Evolutionary conservation across 2,113 vertebrate species (phyloP).

Genomic region (Otocyon megalotis): DNA sequence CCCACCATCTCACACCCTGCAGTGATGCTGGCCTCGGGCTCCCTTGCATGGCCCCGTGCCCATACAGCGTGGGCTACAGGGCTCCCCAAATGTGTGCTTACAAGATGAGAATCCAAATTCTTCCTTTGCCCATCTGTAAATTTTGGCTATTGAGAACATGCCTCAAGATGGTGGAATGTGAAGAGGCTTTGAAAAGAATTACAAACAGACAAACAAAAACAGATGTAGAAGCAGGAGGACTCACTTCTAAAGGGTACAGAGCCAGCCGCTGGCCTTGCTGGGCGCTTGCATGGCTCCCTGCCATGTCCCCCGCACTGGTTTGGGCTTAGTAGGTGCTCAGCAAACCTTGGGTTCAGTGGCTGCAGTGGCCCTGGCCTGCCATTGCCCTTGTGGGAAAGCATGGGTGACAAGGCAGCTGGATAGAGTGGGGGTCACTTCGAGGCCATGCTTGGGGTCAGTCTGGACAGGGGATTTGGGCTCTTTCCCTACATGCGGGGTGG

Average conservation of each 20-base stretch:
- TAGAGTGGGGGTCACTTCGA: background rate
- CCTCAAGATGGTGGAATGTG: slow-evolving; percentile 16
- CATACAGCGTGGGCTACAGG: background rate
- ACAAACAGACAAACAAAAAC: background rate
- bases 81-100: background rate
- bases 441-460: background rate
- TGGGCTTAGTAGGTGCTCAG: background rate
- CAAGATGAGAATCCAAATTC: background rate
- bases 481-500: background rate
- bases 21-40: background rate
- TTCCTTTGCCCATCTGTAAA: slow-evolving; percentile 70
- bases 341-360: background rate
- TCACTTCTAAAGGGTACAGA: background rate
- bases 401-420: background rate
- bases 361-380: background rate
- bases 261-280: background rate
- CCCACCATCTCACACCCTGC: background rate
- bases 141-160: slow-evolving; percentile 24
- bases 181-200: background rate
- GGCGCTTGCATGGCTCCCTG: accelerated
- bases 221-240: background rate
- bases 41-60: background rate
- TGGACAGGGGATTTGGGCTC: background rate
- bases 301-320: background rate
- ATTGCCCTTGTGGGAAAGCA: background rate